Conservation (phyloP, 35 echinoderm and acorn worm genomes). For the Anneissia japonica region DNA sequence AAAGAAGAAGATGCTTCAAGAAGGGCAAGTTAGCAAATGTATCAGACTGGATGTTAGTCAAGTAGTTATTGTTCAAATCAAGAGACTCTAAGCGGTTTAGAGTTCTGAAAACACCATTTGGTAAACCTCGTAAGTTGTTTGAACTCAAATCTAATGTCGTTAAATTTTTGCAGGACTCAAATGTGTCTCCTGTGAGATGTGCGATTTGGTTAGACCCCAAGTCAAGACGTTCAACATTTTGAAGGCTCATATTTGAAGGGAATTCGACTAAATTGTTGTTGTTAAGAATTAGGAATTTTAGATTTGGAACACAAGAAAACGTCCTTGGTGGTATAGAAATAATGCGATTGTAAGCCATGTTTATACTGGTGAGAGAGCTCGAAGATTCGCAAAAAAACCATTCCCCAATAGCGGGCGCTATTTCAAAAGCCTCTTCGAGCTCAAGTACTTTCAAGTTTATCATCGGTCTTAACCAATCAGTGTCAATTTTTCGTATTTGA, state of each 20-base stretch:
- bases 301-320: background rate
- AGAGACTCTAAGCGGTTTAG: background rate
- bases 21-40: background rate
- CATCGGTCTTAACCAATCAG: background rate
- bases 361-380: background rate
- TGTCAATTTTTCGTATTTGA: background rate
- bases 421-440: background rate
- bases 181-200: background rate
- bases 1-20: background rate
- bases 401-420: background rate
- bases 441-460: background rate
- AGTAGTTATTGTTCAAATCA: background rate
- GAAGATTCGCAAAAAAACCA: background rate
- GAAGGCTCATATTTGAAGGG: background rate
- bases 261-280: background rate
- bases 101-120: background rate
- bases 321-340: background rate
- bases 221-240: background rate
- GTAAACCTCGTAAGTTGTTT: background rate
- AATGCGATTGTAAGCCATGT: background rate
- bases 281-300: background rate
- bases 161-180: background rate
- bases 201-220: background rate
- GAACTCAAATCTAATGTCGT: background rate
- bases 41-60: background rate